Evolutionary conservation across 2,113 vertebrate species (phyloP), one percentile per base, ranked within the genome.

Genomic region (Synchiropus splendidus): DNA sequence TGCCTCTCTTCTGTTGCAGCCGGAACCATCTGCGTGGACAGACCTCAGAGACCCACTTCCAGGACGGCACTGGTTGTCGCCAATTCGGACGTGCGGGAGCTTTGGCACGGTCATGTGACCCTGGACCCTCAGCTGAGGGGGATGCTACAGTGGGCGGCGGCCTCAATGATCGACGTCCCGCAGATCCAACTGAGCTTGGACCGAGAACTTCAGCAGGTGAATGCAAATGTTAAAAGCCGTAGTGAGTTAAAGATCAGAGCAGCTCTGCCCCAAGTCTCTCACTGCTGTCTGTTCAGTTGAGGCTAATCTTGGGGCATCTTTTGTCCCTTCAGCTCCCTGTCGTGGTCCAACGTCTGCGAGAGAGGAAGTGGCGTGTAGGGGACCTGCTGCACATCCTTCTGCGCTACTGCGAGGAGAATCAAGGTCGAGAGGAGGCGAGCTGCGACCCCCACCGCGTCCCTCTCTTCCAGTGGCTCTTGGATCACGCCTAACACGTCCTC

Each of bases 391-490:
- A 92, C 75, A 85, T 85, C 16, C 85, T 97, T 48, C 73, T 96
- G 69, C 88, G 78, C 30, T 97, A 97, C 52, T 92, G 83, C 30
- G 90, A 94, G 45, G 84, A 75, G 43, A 36, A 33, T 44, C 79
- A 74, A 32, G 58, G 61, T 70, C 13, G 62, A 70, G 54, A 12
- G 54, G 0, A 60, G 51, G 13, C 42, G 9, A 52, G 38, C 39
- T 52, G 55, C 32, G 72, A 69, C 2, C 45, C 42, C 12, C 47
- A 58, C 12, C 64, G 58, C 54, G 67, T 67, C 57, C 74, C 90
- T 10, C 83, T 98, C 15, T 93, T 92, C 45, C 66, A 78, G 13
- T 97, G 95, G 95, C 89, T 98, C 51, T 75, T 92, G 68, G 92
- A 96, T 58, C 84, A 83, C 6, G 21, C 81, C 42, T 97, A 92